Base-by-base conservation (phyloP, 2,113 vertebrate genomes). In the Prochilodus magdalenae region DNA sequence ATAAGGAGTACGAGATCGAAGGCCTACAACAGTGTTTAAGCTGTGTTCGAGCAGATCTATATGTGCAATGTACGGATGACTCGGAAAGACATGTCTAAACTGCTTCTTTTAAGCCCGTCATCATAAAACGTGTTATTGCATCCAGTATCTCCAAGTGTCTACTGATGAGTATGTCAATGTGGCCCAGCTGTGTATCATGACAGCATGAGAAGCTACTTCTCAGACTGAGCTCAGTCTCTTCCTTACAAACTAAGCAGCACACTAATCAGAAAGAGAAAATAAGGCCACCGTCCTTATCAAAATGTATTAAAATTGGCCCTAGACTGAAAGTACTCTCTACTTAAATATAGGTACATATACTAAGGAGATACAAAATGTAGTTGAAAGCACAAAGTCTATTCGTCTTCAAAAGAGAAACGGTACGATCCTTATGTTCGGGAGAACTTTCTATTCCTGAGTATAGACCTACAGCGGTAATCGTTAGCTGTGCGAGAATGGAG, bases 381-480 rank as follows among this genome's bases (percentile, higher is more conserved):
- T 81, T 65, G 70, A 80, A 63, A 80, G 72, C 70, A 65, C 59
- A 62, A 73, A 65, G 33, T 67, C 29, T 77, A 44, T 44, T 77
- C 55, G 49, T 36, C 44, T 71, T 75, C 65, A 60, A 73, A 70
- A 47, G 77, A 72, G 77, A 83, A 77, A 49, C 16, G 60, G 29
- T 73, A 30, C 40, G 71, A 62, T 72, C 59, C 73, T 80, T 53
- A 75, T 73, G 81, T 69, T 67, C 63, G 73, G 77, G 59, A 73
- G 81, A 83, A 77, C 74, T 77, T 77, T 83, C 71, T 81, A 80
- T 83, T 86, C 81, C 84, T 83, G 84, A 86, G 84, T 80, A 80
- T 81, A 83, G 73, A 83, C 79, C 81, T 83, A 83, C 77, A 71
- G 70, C 55, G 75, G 20, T 73, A 83, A 83, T 73, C 75, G 53